phyloP scores from a whole-genome alignment of 2,113 vertebrate species.

The Lates calcarifer region DNA sequence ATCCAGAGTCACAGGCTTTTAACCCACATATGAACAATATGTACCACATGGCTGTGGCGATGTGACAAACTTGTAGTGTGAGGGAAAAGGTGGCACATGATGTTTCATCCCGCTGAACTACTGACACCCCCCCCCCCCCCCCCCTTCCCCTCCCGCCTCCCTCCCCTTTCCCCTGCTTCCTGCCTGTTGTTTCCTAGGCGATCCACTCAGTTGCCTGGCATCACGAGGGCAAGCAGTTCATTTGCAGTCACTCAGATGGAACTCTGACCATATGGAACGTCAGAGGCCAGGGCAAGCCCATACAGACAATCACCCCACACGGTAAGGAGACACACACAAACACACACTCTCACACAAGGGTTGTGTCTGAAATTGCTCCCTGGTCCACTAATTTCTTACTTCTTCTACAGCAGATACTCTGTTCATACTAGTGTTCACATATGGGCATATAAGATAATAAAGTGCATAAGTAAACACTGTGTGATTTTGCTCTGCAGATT shows the following conservation, averaged over 20 bases:
- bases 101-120: constrained; percentile 50
- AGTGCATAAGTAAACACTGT: no score
- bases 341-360: constrained; percentile 2
- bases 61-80: constrained; percentile 19
- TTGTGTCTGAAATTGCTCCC: not conserved
- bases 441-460: no score
- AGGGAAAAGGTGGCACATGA: constrained; percentile 40
- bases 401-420: not conserved
- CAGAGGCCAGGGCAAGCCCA: constrained; percentile 92
- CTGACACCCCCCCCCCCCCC: not conserved
- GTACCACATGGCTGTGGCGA: constrained; percentile 20
- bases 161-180: constrained; percentile 13
- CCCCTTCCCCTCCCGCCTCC: not conserved
- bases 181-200: constrained; percentile 85
- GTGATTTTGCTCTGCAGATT: not conserved
- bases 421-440: not conserved
- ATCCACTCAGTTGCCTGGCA: constrained; percentile 99
- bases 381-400: not conserved
- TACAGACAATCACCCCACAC: constrained; percentile 98
- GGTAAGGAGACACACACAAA: constrained; percentile 85
- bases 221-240: constrained; percentile 99
- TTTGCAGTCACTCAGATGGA: constrained; percentile 99
- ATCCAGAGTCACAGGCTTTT: constrained; percentile 30
- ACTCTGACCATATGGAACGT: constrained; percentile 99
- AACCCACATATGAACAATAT: constrained; percentile 34